Evolutionary conservation across 2,113 vertebrate genomes (phyloP).

Genomic region (Otolemur garnettii): DNA sequence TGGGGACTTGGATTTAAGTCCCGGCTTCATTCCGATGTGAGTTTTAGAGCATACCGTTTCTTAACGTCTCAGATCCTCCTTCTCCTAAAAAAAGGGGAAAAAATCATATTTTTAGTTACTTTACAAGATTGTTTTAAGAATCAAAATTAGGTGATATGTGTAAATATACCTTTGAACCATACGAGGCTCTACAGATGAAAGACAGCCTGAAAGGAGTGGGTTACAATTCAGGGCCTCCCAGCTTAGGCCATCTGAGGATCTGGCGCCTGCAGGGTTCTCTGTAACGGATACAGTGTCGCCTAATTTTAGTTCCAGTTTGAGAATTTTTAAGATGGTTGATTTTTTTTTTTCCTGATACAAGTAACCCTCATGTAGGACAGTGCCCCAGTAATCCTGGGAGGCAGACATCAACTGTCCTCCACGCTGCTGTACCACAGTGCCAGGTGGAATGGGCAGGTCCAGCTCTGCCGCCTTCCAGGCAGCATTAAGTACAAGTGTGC

Average conservation of each 20-base stretch:
- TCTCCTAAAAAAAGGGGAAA: not conserved
- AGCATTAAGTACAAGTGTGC: too few relatives aligned
- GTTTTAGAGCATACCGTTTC: accelerated
- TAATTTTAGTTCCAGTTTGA: not conserved
- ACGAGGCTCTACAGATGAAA: too few relatives aligned
- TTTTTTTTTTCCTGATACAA: not conserved
- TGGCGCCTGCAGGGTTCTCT: not conserved
- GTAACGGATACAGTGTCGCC: not conserved
- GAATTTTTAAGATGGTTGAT: not conserved
- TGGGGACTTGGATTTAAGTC: accelerated
- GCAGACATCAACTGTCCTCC: accelerated
- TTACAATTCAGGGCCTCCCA: too few relatives aligned
- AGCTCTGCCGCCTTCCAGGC: not conserved
- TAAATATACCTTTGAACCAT: not conserved
- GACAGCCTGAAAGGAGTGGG: not conserved
- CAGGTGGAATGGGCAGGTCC: accelerated
- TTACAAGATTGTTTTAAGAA: not conserved
- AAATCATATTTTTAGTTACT: not conserved
- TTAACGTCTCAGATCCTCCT: not conserved
- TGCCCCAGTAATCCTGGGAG: not conserved
- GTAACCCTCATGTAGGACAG: accelerated
- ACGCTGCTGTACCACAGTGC: accelerated
- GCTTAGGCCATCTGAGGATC: accelerated
- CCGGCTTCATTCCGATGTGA: not conserved
- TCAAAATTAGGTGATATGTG: accelerated